These are phyloP conservation scores for Nemopilema nomurai DNA, from an alignment of 30 jellyfish, hydroid and myxozoan genomes.

Conservation along the genomic window DNA sequence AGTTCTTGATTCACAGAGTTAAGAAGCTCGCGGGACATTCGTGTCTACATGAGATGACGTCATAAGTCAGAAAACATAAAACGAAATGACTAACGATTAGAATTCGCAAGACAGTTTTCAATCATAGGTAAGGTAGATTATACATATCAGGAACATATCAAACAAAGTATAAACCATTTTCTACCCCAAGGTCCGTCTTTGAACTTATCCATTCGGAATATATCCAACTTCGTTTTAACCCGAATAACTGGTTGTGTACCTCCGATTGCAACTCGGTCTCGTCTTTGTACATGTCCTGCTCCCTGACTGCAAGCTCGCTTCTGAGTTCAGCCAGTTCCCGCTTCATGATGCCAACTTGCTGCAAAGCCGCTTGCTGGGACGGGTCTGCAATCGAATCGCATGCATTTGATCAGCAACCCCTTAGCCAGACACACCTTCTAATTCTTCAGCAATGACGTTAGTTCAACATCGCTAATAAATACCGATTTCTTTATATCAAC, in stretches of 20 bases:
- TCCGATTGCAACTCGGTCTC: slow-evolving; percentile 78
- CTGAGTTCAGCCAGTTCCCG: slow-evolving; percentile 67
- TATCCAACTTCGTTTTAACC: no score
- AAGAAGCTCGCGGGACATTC: slow-evolving; percentile 62
- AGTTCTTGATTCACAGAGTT: slow-evolving; percentile 61
- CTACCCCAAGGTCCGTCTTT: no score
- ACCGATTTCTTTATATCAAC: no score
- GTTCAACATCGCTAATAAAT: no score
- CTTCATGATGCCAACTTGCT: slow-evolving; percentile 66
- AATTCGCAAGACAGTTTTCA: no score
- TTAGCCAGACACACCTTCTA: background rate
- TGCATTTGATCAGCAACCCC: background rate
- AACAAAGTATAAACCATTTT: no score
- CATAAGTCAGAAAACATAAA: background rate
- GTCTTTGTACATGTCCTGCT: slow-evolving; percentile 46
- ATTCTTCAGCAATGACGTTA: background rate
- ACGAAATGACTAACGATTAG: no score
- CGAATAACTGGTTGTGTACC: slow-evolving; percentile 17
- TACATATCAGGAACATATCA: no score
- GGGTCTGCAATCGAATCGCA: slow-evolving; percentile 37
- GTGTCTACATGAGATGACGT: slow-evolving; percentile 36
- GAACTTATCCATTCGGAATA: no score
- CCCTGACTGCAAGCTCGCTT: slow-evolving; percentile 62
- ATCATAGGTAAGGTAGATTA: no score
- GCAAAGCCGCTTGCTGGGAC: slow-evolving; percentile 71